Conservation (phyloP, 2,797 vertebrate species). For the Harpagifer antarcticus region DNA sequence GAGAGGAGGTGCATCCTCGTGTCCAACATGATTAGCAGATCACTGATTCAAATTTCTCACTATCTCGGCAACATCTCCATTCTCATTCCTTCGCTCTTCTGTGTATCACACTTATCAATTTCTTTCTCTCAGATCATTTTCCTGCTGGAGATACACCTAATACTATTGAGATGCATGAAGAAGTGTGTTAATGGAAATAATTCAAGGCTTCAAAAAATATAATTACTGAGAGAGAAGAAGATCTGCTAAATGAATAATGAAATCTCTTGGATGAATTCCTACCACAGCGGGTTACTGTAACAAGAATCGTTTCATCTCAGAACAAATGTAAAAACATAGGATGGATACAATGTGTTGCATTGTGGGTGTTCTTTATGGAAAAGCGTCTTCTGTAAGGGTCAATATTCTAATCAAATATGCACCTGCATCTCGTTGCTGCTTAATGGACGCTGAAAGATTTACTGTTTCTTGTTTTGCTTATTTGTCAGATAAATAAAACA, state of each 20-base stretch:
- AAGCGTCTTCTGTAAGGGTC: conserved; percentile 33
- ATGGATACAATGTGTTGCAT: conserved; percentile 30
- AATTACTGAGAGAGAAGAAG: conserved; percentile 57
- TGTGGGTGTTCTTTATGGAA: conserved; percentile 19
- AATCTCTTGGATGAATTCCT: conserved; percentile 53
- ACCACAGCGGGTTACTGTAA: conserved; percentile 40
- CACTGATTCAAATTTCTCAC: conserved; percentile 72
- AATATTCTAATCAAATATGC: conserved; percentile 36
- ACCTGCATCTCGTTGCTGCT: conserved; percentile 28
- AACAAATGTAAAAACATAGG: conserved; percentile 43
- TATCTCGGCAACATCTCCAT: conserved; percentile 64
- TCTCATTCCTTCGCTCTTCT: conserved; percentile 39
- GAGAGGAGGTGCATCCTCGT: conserved; percentile 48
- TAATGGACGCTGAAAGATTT: conserved; percentile 51
- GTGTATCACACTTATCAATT: conserved; percentile 50
- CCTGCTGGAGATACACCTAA: conserved; percentile 57
- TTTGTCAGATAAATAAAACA: conserved; percentile 73
- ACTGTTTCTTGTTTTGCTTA: conserved; percentile 60
- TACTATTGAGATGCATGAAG: conserved; percentile 64
- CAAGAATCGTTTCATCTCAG: conserved; percentile 29
- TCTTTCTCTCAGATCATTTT: conserved; percentile 62
- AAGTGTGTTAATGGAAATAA: conserved; percentile 68
- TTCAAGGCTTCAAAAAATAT: conserved; percentile 58
- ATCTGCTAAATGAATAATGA: conserved; percentile 60
- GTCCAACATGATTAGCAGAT: conserved; percentile 74